Base-by-base conservation (phyloP, 2,797 vertebrate genomes). In the Luscinia megarhynchos region DNA sequence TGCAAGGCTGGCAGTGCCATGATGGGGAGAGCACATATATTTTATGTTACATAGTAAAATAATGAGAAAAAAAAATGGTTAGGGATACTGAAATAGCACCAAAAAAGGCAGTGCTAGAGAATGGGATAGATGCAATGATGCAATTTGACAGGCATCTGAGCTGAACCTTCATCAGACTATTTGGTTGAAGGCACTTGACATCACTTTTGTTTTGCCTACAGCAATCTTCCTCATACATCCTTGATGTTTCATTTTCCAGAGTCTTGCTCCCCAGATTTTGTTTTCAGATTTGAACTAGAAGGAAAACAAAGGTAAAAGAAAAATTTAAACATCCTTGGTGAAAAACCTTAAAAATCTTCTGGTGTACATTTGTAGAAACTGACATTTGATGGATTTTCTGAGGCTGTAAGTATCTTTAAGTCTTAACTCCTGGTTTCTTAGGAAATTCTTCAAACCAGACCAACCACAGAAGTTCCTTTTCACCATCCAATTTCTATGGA, bases 1-100 rank as follows among this genome's bases (percentile, higher is more conserved):
- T 38, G 7, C 3, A 5, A 43, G 34, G 15, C 15, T 57, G 9
- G 13, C 0, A 0, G 11, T 34, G 9, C 5, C 11, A 0, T 34
- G 13, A 30, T 2, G 4, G 21, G 11, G 3, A 4, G 8, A 73
- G n/a, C 0, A 1, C 7, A 7, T 17, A 8, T 2, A 19, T 55
- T 74, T 72, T 34, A 13, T 54, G 4, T 63, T 20, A 53, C 10
- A 4, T 15, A 5, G 19, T 30, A 61, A 78, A 72, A 75, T 54
- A 10, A 27, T 15, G 7, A 61, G 10, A 64, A 80, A 86, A 6
- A n/a, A 67, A 79, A 18, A 4, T 27, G 6, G 8, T 70, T 41
- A 61, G 9, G 5, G 0, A 51, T 55, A 38, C 9, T 38, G 23
- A 80, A 80, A 80, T 23, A 54, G 8, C 21, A 72, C 9, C 11